A percentile compares a stretch with the other conserved stretches of the same genome.
These are phyloP conservation scores for Spheniscus humboldti DNA, from an alignment of 2,797 vertebrate genomes.

Conservation along the genomic window DNA sequence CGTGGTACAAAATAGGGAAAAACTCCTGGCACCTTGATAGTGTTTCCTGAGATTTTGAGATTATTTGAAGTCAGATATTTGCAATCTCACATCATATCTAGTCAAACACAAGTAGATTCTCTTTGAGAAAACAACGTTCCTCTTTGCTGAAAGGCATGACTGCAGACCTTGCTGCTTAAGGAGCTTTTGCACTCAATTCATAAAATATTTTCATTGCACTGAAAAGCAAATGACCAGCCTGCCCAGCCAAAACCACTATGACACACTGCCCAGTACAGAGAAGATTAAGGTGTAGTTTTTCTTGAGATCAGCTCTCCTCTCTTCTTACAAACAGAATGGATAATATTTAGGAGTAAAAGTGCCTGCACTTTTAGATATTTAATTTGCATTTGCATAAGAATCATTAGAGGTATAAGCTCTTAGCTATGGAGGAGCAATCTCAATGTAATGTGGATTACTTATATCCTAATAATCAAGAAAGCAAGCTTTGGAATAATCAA, in stretches of 20 bases:
- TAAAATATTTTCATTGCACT: not conserved
- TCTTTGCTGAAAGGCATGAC: not conserved
- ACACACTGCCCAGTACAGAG: not conserved
- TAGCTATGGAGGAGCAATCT: not conserved
- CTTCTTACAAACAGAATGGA: not conserved
- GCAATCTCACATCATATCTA: not conserved
- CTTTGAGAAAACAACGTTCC: not conserved
- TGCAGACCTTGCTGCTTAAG: not conserved
- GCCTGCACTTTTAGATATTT: not conserved
- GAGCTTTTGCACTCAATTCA: not conserved
- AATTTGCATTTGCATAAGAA: not conserved
- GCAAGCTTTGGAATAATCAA: not conserved
- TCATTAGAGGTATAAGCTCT: not conserved
- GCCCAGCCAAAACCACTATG: not conserved
- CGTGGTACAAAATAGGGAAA: not conserved
- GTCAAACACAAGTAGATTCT: not conserved
- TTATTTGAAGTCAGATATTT: not conserved
- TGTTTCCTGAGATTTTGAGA: not conserved
- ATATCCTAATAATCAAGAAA: not conserved
- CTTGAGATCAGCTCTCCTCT: not conserved
- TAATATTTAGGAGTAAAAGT: not conserved
- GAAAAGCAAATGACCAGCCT: not conserved
- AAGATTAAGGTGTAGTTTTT: not conserved
- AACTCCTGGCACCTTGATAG: not conserved
- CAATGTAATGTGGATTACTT: not conserved